phyloP scores from a whole-genome alignment of 1,140 invertebrate genomes.

The Drosophila parvula region DNA sequence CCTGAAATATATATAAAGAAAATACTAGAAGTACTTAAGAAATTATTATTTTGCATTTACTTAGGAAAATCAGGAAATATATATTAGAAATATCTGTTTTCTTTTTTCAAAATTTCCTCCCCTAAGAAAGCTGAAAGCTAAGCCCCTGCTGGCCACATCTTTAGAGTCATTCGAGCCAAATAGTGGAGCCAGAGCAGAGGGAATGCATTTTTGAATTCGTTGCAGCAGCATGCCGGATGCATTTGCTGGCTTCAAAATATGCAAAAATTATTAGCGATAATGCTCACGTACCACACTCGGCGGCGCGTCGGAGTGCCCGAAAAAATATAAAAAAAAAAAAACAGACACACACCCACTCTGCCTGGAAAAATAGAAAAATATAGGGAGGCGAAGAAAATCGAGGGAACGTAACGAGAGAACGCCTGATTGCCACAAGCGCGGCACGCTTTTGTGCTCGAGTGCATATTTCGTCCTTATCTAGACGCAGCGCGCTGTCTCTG shows the following conservation, averaged over 20 bases:
- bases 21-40: not conserved
- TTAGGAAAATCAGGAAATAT: not conserved
- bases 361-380: not conserved
- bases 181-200: conserved; percentile 39
- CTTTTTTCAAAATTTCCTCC: no score
- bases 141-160: not conserved
- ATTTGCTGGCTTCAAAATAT: conserved; percentile 57
- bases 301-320: conserved; percentile 46
- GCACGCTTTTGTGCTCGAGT: conserved; percentile 82
- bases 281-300: conserved; percentile 79
- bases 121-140: not conserved
- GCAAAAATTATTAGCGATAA: conserved; percentile 83
- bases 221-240: conserved; percentile 33
- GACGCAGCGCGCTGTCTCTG: conserved; percentile 33
- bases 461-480: conserved; percentile 82
- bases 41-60: not conserved
- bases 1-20: not conserved
- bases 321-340: conserved; percentile 63
- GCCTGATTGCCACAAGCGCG: conserved; percentile 60
- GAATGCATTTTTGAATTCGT: conserved; percentile 53
- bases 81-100: not conserved
- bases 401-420: conserved; percentile 3
- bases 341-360: conserved; percentile 4
- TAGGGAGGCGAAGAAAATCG: not conserved
- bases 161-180: conserved; percentile 37